Base-by-base conservation (phyloP, 2,888 invertebrate species). In the Epinotia bilunana region DNA sequence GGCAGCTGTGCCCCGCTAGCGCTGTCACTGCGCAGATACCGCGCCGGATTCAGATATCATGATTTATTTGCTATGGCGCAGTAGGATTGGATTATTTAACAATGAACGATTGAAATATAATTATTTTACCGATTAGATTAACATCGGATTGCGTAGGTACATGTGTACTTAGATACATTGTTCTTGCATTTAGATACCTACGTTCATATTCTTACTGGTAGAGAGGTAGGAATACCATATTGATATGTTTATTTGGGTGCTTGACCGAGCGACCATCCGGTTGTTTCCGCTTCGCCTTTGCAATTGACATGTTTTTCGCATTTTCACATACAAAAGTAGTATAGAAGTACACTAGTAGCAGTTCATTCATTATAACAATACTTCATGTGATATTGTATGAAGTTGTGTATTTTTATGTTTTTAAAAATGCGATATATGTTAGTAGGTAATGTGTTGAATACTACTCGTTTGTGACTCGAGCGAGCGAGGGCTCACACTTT, bases 391-490 rank as follows among this genome's bases (percentile, higher is more conserved):
- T 23, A 20, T 55, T 9, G 12, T 23, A 61, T 33, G 2, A 33
- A 62, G 75, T 77, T 74, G 77, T 76, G 77, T 77, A 76, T 71
- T 78, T 76, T 75, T 67, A 63, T 72, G 74, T 67, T 74, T 64
- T 67, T 68, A 68, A 71, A 73, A 76, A 76, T 72, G 65, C 67
- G 63, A 20, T 28, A 28, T 43, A 58, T 46, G 9, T 62, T 58
- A 71, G 64, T 46, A 43, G 9, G 53, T 53, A 53, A n/a, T n/a
- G 71, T 46, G 16, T 18, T 55, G 12, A 46, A 63, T 60, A 55
- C 33, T 55, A 55, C 12, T 53, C 53, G 46, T 82, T 82, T 79
- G 79, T 82, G 82, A 83, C 81, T 72, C 68, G 58, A 39, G 62
- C 57, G 20, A 49, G 70, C 70, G 49, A 68, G n/a, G 43, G 57